Evolutionary conservation across 2,113 vertebrate species (phyloP).

Genomic region (Columbina picui): DNA sequence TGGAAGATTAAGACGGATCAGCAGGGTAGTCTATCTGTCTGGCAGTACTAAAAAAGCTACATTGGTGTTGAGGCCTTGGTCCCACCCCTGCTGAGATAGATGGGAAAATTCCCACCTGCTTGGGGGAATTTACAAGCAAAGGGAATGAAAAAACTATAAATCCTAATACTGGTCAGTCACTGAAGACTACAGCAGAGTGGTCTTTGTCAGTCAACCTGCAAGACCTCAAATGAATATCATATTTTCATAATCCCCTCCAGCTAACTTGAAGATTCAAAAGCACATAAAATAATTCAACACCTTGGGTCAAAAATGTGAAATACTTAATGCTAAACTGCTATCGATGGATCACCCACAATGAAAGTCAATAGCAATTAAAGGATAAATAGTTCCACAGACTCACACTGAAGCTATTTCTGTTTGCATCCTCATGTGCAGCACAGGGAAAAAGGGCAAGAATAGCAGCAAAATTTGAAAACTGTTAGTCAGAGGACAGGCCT

Average conservation of each 20-base stretch:
- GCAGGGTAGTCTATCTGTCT: not conserved
- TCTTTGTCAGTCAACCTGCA: not conserved
- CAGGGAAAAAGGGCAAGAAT: not conserved
- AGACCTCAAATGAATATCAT: not conserved
- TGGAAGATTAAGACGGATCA: not conserved
- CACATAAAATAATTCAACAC: not conserved
- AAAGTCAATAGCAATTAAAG: not conserved
- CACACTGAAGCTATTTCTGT: not conserved
- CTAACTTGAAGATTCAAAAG: not conserved
- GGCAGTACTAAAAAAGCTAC: not conserved
- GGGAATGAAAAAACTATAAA: not conserved
- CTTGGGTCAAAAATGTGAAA: not conserved
- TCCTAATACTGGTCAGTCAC: not conserved
- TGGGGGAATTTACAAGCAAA: not conserved
- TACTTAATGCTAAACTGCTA: not conserved
- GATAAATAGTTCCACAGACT: not conserved
- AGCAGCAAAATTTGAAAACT: not conserved
- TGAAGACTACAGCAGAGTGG: not conserved
- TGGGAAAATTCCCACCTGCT: not conserved
- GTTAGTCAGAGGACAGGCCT: not conserved
- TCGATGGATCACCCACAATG: not conserved
- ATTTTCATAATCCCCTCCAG: not conserved
- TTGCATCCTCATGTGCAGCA: fast-evolving
- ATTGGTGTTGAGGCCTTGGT: not conserved
- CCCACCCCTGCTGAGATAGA: not conserved